A percentile compares a stretch with the other conserved stretches of the same genome.
These are phyloP conservation scores for Chaetura pelagica DNA, from an alignment of 2,113 vertebrate genomes.

Conservation along the genomic window DNA sequence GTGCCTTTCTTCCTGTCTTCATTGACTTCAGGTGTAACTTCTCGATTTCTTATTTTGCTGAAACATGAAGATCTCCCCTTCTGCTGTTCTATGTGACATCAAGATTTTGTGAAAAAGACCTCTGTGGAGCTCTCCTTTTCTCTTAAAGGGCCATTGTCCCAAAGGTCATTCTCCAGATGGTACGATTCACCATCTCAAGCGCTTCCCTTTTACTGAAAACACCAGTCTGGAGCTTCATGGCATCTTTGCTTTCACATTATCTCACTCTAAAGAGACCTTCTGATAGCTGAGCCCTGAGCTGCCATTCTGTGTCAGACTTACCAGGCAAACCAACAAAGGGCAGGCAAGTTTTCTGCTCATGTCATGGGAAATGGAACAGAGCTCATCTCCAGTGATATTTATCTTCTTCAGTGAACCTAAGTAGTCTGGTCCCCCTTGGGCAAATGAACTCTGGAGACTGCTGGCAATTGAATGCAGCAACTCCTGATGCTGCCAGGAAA, in stretches of 20 bases:
- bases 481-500: background rate
- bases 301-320: background rate
- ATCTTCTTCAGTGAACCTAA: background rate
- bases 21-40: background rate
- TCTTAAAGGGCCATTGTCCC: background rate
- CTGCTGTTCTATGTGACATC: background rate
- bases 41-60: background rate
- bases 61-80: background rate
- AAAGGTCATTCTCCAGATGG: background rate
- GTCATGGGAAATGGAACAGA: background rate
- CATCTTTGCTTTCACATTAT: background rate
- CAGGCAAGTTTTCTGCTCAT: background rate
- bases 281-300: background rate
- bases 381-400: background rate
- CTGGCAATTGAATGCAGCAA: background rate
- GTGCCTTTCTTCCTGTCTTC: background rate
- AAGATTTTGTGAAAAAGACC: background rate
- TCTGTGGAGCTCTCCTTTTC: background rate
- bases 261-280: background rate
- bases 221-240: background rate
- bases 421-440: background rate
- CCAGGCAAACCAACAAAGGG: background rate
- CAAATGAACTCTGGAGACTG: background rate
- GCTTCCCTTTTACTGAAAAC: background rate
- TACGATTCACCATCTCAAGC: background rate